Evolutionary conservation across 1,140 invertebrate species (phyloP).

Genomic region (Pseudobourletiella spinata): DNA sequence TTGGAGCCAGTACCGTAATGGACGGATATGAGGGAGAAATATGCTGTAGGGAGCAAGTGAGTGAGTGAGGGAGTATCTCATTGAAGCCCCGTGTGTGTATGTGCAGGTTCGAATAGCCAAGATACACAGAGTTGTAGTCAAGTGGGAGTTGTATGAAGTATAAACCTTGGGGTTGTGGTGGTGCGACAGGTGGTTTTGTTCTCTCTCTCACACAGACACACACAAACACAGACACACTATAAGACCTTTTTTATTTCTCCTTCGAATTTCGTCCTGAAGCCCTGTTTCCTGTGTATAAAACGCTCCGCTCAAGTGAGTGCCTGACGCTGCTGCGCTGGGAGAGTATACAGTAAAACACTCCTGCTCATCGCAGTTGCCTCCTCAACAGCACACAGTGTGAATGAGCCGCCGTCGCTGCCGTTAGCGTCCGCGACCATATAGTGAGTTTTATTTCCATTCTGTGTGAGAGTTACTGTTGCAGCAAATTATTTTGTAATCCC

Average conservation of each 20-base stretch:
- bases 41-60: no score
- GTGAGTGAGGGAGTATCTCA: no score
- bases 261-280: slow-evolving; percentile 18
- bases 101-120: no score
- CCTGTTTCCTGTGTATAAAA: background rate
- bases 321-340: background rate
- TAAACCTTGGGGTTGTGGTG: slow-evolving; percentile 20
- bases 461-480: no score
- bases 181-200: slow-evolving; percentile 26
- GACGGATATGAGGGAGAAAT: no score
- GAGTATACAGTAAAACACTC: background rate
- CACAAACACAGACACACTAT: no score
- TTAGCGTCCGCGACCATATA: background rate
- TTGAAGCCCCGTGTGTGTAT: no score
- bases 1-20: no score
- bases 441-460: background rate
- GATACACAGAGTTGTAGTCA: no score
- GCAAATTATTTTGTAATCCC: no score
- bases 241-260: slow-evolving; percentile 14
- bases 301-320: background rate
- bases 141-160: slow-evolving; percentile 18
- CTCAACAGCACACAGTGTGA: no score
- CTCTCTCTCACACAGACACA: background rate
- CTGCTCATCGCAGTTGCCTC: background rate
- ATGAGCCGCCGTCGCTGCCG: background rate